phyloP scores from a whole-genome alignment of 2,113 vertebrate species.

The Cyphomyrus plagiostoma region DNA sequence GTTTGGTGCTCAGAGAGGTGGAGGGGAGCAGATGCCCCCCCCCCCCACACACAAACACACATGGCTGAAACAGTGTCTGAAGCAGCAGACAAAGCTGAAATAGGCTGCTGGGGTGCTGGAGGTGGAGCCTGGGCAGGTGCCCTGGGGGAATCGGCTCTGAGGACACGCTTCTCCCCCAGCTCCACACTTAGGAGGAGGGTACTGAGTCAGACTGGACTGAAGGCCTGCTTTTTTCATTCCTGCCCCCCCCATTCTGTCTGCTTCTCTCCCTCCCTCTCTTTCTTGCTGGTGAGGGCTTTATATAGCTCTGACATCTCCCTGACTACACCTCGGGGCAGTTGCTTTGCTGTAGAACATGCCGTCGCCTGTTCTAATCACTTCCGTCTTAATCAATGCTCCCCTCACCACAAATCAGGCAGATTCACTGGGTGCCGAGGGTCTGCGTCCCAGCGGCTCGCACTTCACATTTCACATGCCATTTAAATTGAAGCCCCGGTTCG shows the following conservation, averaged over 20 bases:
- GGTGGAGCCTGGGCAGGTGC: constrained; percentile 56
- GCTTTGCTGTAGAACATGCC: constrained; percentile 48
- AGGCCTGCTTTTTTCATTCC: not conserved
- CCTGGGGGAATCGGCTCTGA: constrained; percentile 55
- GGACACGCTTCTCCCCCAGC: constrained; percentile 40
- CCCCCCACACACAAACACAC: not conserved
- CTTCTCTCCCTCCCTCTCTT: not conserved
- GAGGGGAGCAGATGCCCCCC: not conserved
- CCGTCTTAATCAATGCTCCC: constrained; percentile 53
- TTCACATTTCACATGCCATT: not conserved
- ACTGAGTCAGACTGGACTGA: constrained; percentile 57
- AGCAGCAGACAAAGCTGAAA: constrained; percentile 42
- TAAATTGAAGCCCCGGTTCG: constrained; percentile 53
- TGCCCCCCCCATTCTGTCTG: not conserved
- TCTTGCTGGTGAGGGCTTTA: constrained; percentile 34
- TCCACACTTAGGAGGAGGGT: constrained; percentile 63
- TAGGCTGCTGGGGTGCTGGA: not conserved
- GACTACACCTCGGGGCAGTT: constrained; percentile 55
- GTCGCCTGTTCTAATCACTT: constrained; percentile 49
- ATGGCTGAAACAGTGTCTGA: not conserved
- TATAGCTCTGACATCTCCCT: constrained; percentile 61
- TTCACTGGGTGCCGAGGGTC: constrained; percentile 47
- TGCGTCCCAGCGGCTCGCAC: not conserved
- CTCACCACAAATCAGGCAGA: constrained; percentile 19
- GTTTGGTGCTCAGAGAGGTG: not conserved